Evolutionary conservation across 2,797 vertebrate genomes (phyloP).

Genomic region (Lagodon rhomboides): DNA sequence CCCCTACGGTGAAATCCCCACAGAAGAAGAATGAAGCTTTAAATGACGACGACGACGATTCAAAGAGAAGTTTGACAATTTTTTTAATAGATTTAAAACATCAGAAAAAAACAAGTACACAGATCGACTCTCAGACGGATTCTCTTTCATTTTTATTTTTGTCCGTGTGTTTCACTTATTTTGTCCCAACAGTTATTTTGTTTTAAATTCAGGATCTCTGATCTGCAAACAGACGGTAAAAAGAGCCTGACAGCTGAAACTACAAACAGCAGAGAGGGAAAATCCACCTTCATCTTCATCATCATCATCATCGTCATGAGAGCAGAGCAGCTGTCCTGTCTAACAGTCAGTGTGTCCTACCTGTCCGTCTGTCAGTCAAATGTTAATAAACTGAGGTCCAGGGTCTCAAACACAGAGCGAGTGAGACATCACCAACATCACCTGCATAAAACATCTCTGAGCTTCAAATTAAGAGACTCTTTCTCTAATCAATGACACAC

Average conservation of each 20-base stretch:
- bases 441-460: slow-evolving; percentile 13
- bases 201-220: slow-evolving; percentile 86
- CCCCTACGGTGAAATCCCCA: slow-evolving; percentile 36
- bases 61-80: slow-evolving; percentile 86
- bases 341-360: slow-evolving; percentile 65
- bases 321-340: slow-evolving; percentile 34
- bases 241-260: slow-evolving; percentile 70
- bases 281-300: slow-evolving; percentile 75
- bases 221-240: slow-evolving; percentile 97
- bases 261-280: slow-evolving; percentile 64
- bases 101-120: slow-evolving; percentile 86
- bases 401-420: slow-evolving; percentile 33
- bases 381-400: slow-evolving; percentile 24
- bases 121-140: slow-evolving; percentile 61
- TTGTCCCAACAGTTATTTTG: slow-evolving; percentile 66
- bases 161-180: slow-evolving; percentile 69
- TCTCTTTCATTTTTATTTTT: slow-evolving; percentile 29
- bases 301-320: slow-evolving; percentile 56
- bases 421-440: background rate
- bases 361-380: slow-evolving; percentile 37
- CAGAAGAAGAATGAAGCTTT: slow-evolving; percentile 53
- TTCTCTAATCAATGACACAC: background rate
- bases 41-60: slow-evolving; percentile 83
- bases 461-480: background rate
- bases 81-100: slow-evolving; percentile 94